Evolutionary conservation across 2,113 vertebrate genomes (phyloP), one percentile per base, ranked within the genome.

Genomic region (Amblyornis subalaris): DNA sequence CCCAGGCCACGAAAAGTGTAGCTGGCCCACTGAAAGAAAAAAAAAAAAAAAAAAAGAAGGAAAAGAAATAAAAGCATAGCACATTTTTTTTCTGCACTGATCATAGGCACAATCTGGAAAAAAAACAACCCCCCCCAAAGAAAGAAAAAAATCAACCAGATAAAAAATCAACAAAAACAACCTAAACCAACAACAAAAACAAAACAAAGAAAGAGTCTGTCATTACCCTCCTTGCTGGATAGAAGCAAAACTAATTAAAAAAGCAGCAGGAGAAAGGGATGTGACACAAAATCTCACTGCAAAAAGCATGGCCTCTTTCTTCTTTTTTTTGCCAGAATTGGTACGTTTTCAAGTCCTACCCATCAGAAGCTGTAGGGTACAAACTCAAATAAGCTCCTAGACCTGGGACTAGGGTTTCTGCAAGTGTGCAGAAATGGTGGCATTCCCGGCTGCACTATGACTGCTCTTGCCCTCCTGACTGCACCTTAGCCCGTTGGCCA

Each of bases 201-300:
- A 35, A 28, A 23, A 44, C 8, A 73, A 84, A 47, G 55, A 72
- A 71, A 88, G 38, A 70, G 7, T 3, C 2, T 60, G 28, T 86
- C 61, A 76, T 89, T 90, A 72, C 12, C 14, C 10, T 69, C 76
- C 48, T 84, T 75, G 89, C 65, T 78, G 81, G 50, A 73, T 45
- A 82, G 57, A 85, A 85, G 73, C 11, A 79, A 90, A 95, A 82
- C 38, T 94, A 88, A 85, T 88, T 90, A 15, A 44, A 51, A 92
- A 92, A 92, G 15, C 83, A 94, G 79, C 22, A 0, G 82, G 69
- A 86, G 33, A 77, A 65, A 28, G 3, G 35, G 42, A 20, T 2
- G 2, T 45, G n/a, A 58, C 53, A 89, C 55, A 81, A 90, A 80
- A 84, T 44, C 26, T 45, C 6, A 2, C 17, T 74, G 36, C 45